Conservation (phyloP, 2,888 invertebrate genomes). For the Branchipolynoe longqiensis region DNA sequence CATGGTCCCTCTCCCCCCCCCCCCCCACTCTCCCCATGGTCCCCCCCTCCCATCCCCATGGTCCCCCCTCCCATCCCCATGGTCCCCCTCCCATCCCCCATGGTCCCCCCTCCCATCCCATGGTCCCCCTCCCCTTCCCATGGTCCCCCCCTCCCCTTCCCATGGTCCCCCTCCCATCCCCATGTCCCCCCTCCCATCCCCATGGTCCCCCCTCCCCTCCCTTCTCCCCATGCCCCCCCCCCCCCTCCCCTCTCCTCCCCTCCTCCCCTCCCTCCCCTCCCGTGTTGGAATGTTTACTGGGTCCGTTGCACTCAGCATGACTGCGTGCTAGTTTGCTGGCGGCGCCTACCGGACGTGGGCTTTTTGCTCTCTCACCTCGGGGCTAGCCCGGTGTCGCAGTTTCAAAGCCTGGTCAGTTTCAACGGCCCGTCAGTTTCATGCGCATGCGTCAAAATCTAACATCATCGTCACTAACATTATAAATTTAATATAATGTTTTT, state of each 20-base stretch:
- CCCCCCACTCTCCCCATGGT: not conserved
- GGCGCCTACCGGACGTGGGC: conserved; percentile 35
- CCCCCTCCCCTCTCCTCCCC: not conserved
- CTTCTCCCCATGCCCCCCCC: not conserved
- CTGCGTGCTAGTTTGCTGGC: conserved; percentile 30
- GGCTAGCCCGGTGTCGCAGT: not conserved
- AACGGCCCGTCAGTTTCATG: too few species aligned
- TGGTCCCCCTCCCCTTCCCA: not conserved
- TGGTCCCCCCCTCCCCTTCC: too few species aligned
- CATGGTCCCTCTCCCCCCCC: not conserved
- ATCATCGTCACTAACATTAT: too few species aligned
- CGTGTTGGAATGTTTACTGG: conserved; percentile 50
- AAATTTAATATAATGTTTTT: too few species aligned
- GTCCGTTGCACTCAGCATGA: conserved; percentile 46
- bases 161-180: not conserved
- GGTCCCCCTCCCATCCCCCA: not conserved
- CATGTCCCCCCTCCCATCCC: not conserved
- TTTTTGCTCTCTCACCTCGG: conserved; percentile 41
- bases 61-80: not conserved
- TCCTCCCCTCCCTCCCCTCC: not conserved
- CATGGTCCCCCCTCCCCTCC: not conserved
- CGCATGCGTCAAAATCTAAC: too few species aligned
- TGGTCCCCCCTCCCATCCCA: not conserved
- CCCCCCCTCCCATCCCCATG: not conserved
- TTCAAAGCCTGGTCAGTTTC: not conserved